Evolutionary conservation across 2,113 vertebrate species (phyloP), one percentile per base, ranked within the genome.

Genomic region (Hypomesus transpacificus): DNA sequence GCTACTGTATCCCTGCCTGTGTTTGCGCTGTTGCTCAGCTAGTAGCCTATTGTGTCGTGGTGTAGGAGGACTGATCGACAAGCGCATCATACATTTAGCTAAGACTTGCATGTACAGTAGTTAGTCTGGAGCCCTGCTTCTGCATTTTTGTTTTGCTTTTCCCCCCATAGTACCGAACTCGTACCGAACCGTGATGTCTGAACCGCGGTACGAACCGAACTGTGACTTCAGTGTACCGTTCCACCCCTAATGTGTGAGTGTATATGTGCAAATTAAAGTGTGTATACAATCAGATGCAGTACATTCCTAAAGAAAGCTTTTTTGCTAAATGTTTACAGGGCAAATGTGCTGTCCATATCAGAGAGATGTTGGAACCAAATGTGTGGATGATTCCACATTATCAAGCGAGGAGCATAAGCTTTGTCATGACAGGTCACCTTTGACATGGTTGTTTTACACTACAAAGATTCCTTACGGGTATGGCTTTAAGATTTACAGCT

Each of bases 261-360:
- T 50, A 56, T 0, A 14, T 79, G 60, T 16, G 17, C 18, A 14
- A n/a, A 28, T 63, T 4, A 26, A 28, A 60, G 21, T 60, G 14
- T 34, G 26, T 63, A 39, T 20, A 67, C 65, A 69, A 78, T 69
- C 26, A 3, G 83, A 80, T 87, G 81, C 79, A 82, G 71, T 79
- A 83, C 58, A 66, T 80, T 85, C 68, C 34, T 39, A 57, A 66
- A 34, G 20, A 73, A 74, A 77, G 13, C 7, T 50, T 67, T 67
- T 52, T 63, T 51, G 13, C 20, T 3, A 24, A 68, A 78, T 56
- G 82, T 87, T 86, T 85, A 83, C 82, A 82, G 53, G 68, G 71
- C 64, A 70, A 14, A 24, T 54, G 69, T 62, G 34, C 73, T 72
- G 26, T 77, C 53, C 54, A 26, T 59, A 26, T 66, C 70, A 31